phyloP scores from a whole-genome alignment of 2,797 vertebrate genomes.

The Onychomys torridus region DNA sequence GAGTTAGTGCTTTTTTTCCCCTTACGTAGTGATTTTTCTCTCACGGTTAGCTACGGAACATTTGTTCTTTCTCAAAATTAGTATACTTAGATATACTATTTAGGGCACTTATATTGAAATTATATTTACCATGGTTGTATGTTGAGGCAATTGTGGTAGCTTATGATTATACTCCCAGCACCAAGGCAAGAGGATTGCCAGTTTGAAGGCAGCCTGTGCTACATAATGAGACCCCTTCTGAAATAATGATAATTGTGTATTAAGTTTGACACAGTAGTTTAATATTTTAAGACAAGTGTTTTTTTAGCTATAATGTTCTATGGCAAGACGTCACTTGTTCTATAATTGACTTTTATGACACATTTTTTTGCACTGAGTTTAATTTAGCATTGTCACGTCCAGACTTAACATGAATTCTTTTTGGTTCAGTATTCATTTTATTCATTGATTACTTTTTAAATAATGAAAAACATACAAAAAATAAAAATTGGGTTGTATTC shows the following conservation, averaged over 20 bases:
- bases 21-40: slow-evolving; percentile 35
- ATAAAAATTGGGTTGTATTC: slow-evolving; percentile 17
- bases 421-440: neutral
- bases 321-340: neutral
- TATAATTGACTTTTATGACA: slow-evolving; percentile 45
- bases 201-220: neutral
- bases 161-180: neutral
- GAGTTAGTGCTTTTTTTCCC: neutral
- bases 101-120: slow-evolving; percentile 12
- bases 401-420: neutral
- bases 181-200: neutral
- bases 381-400: slow-evolving; percentile 38
- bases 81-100: neutral
- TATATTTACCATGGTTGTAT: neutral
- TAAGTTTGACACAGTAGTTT: slow-evolving; percentile 38
- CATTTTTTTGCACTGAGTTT: slow-evolving; percentile 47
- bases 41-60: neutral
- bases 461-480: neutral
- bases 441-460: slow-evolving; percentile 36
- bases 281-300: slow-evolving; percentile 33
- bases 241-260: neutral
- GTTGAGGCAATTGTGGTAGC: neutral
- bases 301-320: neutral
- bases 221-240: neutral
- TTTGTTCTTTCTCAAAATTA: slow-evolving; percentile 3